Evolutionary conservation across 2,888 invertebrate species (phyloP), one percentile per base, ranked within the genome.

Genomic region (Leucophora obtusa): DNA sequence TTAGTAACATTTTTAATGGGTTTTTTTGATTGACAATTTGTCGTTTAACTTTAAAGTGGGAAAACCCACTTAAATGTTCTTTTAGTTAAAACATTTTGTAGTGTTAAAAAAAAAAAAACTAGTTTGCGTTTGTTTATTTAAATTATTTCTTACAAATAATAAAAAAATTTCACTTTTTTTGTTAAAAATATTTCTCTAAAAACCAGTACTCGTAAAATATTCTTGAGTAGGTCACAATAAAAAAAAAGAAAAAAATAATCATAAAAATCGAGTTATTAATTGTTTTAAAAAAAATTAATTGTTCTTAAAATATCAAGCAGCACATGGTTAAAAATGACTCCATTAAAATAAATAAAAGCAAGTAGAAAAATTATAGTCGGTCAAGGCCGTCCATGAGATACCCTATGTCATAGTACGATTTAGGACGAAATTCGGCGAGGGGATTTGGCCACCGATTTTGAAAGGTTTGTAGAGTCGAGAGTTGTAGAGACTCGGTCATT

Each of bases 221-320:
- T 17, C 50, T 38, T 51, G 35, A 73, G 59, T 74, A 60, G 74
- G 79, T 74, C 79, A 74, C 21, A 5, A 28, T 6, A 47, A 47
- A 11, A 43, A 11, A 43, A 11, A 43, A 43, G 21, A n/a, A n/a
- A n/a, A n/a, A n/a, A 18, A 10, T 11, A 63, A 56, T 59, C 38
- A 71, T 66, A 66, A 68, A 78, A 63, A 72, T 73, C 58, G 62
- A 72, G 65, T 66, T 74, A 54, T 66, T 70, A 62, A 58, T 60
- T 33, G 24, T 47, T 53, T 51, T 24, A 14, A n/a, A 43, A 10
- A 51, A 38, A 21, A 50, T 63, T 63, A 58, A 65, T 65, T 65
- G 66, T 28, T 28, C 43, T 53, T 28, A 38, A 74, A 59, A 59
- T 21, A 28, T 17, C 14, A 59, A 62, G 28, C 9, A 9, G 35